A percentile compares a stretch with the other conserved stretches of the same genome.
Conservation (phyloP, 2,113 vertebrate genomes). For the Grantiella picta region DNA sequence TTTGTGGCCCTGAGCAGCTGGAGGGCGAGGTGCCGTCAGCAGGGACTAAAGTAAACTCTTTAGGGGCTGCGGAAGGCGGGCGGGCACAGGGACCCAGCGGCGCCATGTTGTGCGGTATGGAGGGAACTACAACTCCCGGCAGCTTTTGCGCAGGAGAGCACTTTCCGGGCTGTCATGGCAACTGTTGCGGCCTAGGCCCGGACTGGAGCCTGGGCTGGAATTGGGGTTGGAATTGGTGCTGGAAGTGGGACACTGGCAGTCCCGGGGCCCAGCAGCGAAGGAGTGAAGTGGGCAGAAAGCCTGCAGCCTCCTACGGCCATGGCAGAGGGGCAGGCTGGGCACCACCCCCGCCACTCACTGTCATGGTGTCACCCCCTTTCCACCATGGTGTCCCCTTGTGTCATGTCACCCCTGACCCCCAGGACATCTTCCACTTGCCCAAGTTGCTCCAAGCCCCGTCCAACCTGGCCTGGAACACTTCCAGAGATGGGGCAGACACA, state of each 20-base stretch:
- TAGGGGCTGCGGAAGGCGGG: background rate
- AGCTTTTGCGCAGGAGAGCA: background rate
- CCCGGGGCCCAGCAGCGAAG: background rate
- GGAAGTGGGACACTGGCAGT: background rate
- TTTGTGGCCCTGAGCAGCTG: background rate
- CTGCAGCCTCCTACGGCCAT: background rate
- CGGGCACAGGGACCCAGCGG: no score
- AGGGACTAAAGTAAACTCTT: background rate
- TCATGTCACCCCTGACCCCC: background rate
- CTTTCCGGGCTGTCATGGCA: background rate
- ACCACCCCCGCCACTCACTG: rapidly evolving
- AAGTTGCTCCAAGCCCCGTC: background rate
- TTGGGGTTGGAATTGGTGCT: background rate
- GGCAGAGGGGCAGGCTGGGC: background rate
- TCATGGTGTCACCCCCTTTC: background rate
- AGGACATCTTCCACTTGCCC: background rate
- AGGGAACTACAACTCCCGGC: background rate
- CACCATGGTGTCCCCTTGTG: no score
- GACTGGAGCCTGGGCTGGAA: background rate
- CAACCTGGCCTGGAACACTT: no score
- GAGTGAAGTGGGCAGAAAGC: no score
- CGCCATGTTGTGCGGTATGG: background rate
- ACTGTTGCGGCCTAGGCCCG: background rate
- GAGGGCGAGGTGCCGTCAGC: background rate
- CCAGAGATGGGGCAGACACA: background rate